Conservation (phyloP, 2,888 invertebrate genomes). For the Agrotis exclamationis region DNA sequence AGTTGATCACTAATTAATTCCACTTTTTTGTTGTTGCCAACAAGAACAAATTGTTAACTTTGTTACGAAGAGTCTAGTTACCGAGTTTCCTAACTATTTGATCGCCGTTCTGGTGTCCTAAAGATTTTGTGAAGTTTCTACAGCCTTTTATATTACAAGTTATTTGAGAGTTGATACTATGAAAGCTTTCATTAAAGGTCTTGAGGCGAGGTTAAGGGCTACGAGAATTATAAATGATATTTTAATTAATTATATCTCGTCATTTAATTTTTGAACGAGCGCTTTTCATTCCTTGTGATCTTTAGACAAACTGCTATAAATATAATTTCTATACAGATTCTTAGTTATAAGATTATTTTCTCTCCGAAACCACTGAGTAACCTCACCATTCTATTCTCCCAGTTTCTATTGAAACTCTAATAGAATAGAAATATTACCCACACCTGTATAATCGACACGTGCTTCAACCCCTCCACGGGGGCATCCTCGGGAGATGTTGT, state of each 20-base stretch:
- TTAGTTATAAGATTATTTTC: not conserved
- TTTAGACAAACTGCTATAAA: constrained; percentile 1
- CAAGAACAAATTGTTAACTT: constrained; percentile 59
- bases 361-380: no score
- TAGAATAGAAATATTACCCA: no score
- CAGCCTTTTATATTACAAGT: constrained; percentile 31
- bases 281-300: constrained; percentile 33
- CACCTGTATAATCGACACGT: no score
- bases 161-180: constrained; percentile 29
- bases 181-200: constrained; percentile 38
- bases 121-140: constrained; percentile 49
- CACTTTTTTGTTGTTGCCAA: constrained; percentile 60
- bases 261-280: constrained; percentile 32
- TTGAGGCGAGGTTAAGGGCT: constrained; percentile 27
- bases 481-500: no score
- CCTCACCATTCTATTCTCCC: not conserved
- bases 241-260: constrained; percentile 44
- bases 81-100: constrained; percentile 59
- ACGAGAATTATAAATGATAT: constrained; percentile 33
- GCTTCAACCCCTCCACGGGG: no score
- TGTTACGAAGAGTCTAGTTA: constrained; percentile 53
- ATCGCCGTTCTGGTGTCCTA: constrained; percentile 55
- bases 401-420: no score
- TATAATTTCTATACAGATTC: not conserved
- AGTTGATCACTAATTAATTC: constrained; percentile 61